A percentile compares a stretch with the other conserved stretches of the same genome.
These are phyloP conservation scores for Polietes domitor DNA, from an alignment of 2,888 invertebrate genomes.

Conservation along the genomic window DNA sequence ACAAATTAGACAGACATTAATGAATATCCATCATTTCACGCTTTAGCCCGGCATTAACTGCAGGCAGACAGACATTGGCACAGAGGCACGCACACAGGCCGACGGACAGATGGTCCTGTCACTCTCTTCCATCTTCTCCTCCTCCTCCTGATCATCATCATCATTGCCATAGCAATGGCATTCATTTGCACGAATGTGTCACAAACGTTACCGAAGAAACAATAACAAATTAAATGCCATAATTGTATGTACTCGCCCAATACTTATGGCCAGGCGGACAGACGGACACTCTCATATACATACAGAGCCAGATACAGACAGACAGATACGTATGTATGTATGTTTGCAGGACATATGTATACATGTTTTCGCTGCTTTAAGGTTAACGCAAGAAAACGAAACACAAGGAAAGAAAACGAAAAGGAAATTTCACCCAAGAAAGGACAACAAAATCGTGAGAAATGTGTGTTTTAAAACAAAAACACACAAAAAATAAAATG, in stretches of 20 bases:
- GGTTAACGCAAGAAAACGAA: too few species aligned
- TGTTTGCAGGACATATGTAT: too few species aligned
- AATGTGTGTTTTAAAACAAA: neutral
- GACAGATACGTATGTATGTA: neutral
- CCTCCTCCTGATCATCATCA: neutral
- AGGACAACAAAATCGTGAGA: neutral
- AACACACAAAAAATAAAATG: neutral
- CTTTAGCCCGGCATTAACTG: constrained; percentile 30
- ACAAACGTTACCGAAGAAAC: constrained; percentile 4
- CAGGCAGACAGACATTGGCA: neutral
- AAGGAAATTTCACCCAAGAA: too few species aligned
- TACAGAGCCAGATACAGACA: too few species aligned
- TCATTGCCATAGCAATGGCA: neutral
- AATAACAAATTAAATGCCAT: constrained; percentile 34
- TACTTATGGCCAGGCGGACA: neutral
- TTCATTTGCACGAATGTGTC: constrained; percentile 15
- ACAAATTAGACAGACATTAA: constrained; percentile 59
- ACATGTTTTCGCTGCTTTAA: too few species aligned
- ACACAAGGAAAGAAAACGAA: too few species aligned
- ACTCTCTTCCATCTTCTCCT: neutral
- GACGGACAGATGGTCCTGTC: neutral
- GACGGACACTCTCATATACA: too few species aligned
- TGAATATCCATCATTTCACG: constrained; percentile 61
- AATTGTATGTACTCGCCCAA: constrained; percentile 31
- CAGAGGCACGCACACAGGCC: neutral